Base-by-base conservation (phyloP, 2,888 invertebrate species). In the Scaptodrosophila latifasciaeformis region DNA sequence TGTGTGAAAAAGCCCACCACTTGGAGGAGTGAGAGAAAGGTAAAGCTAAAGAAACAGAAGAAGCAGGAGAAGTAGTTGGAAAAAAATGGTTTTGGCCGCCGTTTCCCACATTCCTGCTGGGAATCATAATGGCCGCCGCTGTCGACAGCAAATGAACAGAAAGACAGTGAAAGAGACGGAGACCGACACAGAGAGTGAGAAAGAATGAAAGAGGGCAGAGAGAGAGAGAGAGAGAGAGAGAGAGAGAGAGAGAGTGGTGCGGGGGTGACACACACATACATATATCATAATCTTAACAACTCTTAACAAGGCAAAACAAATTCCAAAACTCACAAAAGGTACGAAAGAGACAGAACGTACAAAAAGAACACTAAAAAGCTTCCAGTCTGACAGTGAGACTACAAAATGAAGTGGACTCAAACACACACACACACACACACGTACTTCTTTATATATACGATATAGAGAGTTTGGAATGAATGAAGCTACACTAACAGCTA, bases 251-350 rank as follows among this genome's bases (percentile, higher is more conserved):
- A n/a, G n/a, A n/a, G n/a, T n/a, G n/a, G n/a, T n/a, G n/a, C n/a
- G n/a, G n/a, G n/a, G n/a, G n/a, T n/a, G n/a, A n/a, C 35, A 24
- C 40, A 42, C 51, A 57, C 59, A 62, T 67, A 74, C 74, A 75
- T 82, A 83, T 83, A 82, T 82, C 83, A 82, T 82, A 83, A 83
- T 81, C 80, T 82, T 83, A 82, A 82, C 82, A 82, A 83, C 83
- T 82, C 82, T 82, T 82, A 83, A 83, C 82, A 82, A 83, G 82
- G 68, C 80, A 75, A 70, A 83, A 82, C 82, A 79, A 82, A 82
- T 83, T 82, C 81, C 72, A 69, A 70, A 78, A 77, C 75, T 75
- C 76, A 64, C 71, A 63, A 63, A 78, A 66, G 68, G 53, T 46
- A 29, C 31, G 9, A 17, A 44, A 30, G 27, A 17, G 45, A 46